phyloP scores from a whole-genome alignment of 2,797 vertebrate genomes.

The Phataginus tricuspis region DNA sequence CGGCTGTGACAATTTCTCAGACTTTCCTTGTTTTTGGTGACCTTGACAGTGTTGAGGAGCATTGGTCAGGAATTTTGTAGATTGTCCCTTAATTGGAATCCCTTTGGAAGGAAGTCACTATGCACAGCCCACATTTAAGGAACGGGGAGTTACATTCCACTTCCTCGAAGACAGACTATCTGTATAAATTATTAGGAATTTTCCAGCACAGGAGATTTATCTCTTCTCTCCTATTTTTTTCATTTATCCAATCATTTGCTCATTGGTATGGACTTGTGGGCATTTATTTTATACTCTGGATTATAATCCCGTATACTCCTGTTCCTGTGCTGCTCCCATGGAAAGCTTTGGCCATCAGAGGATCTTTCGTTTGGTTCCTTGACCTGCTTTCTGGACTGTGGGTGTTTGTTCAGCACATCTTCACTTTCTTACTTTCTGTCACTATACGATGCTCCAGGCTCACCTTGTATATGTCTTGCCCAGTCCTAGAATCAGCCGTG shows the following conservation, averaged over 20 bases:
- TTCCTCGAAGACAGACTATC: not conserved
- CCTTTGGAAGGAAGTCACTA: not conserved
- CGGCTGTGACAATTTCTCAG: not conserved
- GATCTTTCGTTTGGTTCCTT: not conserved
- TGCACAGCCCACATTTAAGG: not conserved
- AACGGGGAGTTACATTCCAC: not conserved
- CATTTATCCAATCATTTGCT: not conserved
- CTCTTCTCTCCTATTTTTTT: not conserved
- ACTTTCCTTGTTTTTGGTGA: not conserved
- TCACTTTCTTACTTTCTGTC: not conserved
- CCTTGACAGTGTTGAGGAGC: not conserved
- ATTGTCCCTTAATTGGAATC: not conserved
- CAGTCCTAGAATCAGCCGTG: not conserved
- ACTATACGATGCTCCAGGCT: not conserved
- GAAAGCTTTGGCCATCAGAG: not conserved
- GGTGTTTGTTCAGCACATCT: not conserved
- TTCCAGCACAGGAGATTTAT: not conserved
- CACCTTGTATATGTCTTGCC: not conserved
- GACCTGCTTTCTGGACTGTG: not conserved
- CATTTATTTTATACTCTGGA: not conserved
- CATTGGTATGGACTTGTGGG: not conserved
- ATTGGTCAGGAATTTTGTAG: not conserved
- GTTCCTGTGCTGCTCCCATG: not conserved
- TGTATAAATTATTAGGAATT: not conserved
- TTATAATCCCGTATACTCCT: not conserved